A percentile compares a stretch with the other conserved stretches of the same genome.
These are phyloP conservation scores for Parasteatoda tepidariorum DNA, from an alignment of 1,140 invertebrate genomes.

Conservation along the genomic window DNA sequence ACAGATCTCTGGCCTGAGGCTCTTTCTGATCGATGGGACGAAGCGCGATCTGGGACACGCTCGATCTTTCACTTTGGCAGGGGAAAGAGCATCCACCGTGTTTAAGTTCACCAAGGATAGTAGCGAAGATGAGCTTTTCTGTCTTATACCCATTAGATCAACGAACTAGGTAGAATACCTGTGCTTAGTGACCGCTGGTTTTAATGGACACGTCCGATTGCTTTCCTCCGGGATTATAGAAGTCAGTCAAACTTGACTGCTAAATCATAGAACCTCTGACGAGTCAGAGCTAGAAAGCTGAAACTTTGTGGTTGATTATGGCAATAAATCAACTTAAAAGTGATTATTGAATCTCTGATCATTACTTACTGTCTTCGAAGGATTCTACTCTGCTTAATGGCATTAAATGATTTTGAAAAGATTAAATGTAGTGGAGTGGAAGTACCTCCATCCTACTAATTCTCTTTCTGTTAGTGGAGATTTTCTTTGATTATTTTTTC, in stretches of 20 bases:
- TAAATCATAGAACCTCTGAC: constrained; percentile 39
- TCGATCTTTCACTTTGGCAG: constrained; percentile 57
- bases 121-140: constrained; percentile 27
- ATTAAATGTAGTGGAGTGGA: neutral
- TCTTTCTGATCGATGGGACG: constrained; percentile 44
- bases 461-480: neutral
- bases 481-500: too few species aligned
- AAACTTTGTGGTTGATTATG: constrained; percentile 32
- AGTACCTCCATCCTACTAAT: too few species aligned
- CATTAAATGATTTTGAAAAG: constrained; percentile 36
- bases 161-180: constrained; percentile 33
- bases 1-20: constrained; percentile 28
- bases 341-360: constrained; percentile 41
- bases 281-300: neutral
- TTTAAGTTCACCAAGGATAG: neutral
- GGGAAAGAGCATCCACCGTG: constrained; percentile 22
- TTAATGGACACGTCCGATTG: constrained; percentile 49
- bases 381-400: neutral
- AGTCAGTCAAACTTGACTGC: constrained; percentile 42
- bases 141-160: constrained; percentile 50
- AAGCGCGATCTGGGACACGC: constrained; percentile 25
- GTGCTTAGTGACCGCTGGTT: constrained; percentile 26
- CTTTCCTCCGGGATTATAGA: constrained; percentile 44
- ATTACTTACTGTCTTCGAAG: neutral
- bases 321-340: constrained; percentile 44